Conservation (phyloP, 2,888 invertebrate species). For the Chalcis sispes region DNA sequence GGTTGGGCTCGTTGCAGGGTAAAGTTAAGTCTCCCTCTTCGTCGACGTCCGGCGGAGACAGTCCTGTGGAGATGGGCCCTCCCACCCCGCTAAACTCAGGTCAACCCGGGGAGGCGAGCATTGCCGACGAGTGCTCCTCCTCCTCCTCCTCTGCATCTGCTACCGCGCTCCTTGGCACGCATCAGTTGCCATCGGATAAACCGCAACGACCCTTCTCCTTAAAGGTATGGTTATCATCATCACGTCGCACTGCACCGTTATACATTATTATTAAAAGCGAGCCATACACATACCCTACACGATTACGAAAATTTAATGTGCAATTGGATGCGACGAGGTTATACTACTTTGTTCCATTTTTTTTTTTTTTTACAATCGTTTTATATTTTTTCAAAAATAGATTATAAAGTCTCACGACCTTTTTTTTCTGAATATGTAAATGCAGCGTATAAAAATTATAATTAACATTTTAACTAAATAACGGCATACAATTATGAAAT, state of each 20-base stretch:
- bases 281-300: neutral
- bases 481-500: neutral
- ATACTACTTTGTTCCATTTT: neutral
- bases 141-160: slow-evolving; percentile 63
- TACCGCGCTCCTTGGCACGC: slow-evolving; percentile 63
- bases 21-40: slow-evolving; percentile 76
- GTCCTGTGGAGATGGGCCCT: slow-evolving; percentile 73
- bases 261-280: neutral
- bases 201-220: slow-evolving; percentile 80
- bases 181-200: slow-evolving; percentile 75
- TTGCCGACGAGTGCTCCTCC: slow-evolving; percentile 46
- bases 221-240: slow-evolving; percentile 76
- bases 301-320: slow-evolving; percentile 21
- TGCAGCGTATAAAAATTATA: too few relatives aligned
- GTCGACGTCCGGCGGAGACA: slow-evolving; percentile 74
- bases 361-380: neutral
- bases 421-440: neutral
- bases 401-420: neutral
- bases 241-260: too few relatives aligned
- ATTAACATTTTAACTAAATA: too few relatives aligned
- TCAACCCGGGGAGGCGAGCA: slow-evolving; percentile 68
- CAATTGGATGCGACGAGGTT: neutral
- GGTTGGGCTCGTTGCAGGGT: slow-evolving; percentile 76
- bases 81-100: slow-evolving; percentile 70
- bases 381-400: neutral